Evolutionary conservation across 1,140 invertebrate genomes (phyloP), one percentile per base, ranked within the genome.

Genomic region (Ephestia elutella): DNA sequence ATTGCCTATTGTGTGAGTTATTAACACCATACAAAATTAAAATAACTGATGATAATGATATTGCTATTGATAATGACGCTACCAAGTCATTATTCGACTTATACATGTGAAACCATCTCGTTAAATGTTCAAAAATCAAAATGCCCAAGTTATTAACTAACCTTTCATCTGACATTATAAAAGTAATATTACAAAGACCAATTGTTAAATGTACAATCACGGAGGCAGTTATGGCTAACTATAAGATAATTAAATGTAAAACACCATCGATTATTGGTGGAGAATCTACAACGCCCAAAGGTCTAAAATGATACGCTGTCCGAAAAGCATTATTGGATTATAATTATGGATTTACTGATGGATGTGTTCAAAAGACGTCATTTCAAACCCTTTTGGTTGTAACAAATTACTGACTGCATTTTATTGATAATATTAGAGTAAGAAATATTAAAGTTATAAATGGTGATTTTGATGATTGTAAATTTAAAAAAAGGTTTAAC

Each of bases 201-300:
- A 57, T 49, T 59, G 28, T 59, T 53, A 53, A 53, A 59, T 17
- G 13, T 35, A 51, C 49, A 35, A 35, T 18, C 9, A 54, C 15
- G 17, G 13, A 54, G 15, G 25, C 28, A 30, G 17, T 54, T 54
- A 53, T n/a, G 11, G 13, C 19, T 53, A 53, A 54, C 53, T 54
- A 25, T 49, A 54, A 48, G 54, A 59, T 59, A 66, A 66, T 66
- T 62, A 66, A 66, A 59, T 66, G 56, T 61, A 66, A 59, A 57
- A 56, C 55, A 59, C 30, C 51, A 65, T 65, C 59, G 56, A 50
- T 65, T 65, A 64, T 21, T 30, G 35, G 54, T 57, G 15, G 49
- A 17, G 15, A 50, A 30, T 56, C 54, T 25, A 25, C 44, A 55
- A 55, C 18, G 35, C 25, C 48, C 35, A 35, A 35, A 32, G 48